These are phyloP conservation scores for Lophius americanus DNA, from an alignment of 2,797 vertebrate species.

Conservation along the genomic window DNA sequence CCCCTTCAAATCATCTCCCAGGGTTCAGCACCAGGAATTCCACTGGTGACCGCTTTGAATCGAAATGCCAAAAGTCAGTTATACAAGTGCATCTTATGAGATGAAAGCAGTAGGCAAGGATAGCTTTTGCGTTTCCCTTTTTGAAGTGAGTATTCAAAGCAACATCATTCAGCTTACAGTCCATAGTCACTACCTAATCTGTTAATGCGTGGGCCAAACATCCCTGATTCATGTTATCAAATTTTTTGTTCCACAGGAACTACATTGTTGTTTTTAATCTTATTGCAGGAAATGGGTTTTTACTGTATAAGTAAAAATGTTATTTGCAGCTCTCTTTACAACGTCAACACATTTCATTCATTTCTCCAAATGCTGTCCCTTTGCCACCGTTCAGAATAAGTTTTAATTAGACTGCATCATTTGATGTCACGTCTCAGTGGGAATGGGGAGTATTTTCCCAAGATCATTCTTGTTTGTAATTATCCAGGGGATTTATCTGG, in stretches of 20 bases:
- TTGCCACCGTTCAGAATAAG: slow-evolving; percentile 41
- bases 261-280: too few relatives aligned
- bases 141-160: too few relatives aligned
- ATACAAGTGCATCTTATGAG: slow-evolving; percentile 21
- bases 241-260: too few relatives aligned
- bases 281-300: not conserved
- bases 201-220: too few relatives aligned
- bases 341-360: slow-evolving; percentile 35
- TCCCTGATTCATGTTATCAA: too few relatives aligned
- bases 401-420: slow-evolving; percentile 74
- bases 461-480: slow-evolving; percentile 79
- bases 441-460: slow-evolving; percentile 75
- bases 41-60: slow-evolving; percentile 27
- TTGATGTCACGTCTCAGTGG: slow-evolving; percentile 73
- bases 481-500: slow-evolving; percentile 78
- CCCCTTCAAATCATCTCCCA: not conserved
- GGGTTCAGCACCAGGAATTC: slow-evolving; percentile 7
- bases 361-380: slow-evolving; percentile 34
- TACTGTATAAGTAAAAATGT: not conserved
- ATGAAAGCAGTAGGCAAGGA: slow-evolving; percentile 26
- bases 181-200: too few relatives aligned
- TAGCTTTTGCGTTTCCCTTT: not conserved
- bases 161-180: too few relatives aligned
- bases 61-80: slow-evolving; percentile 24
- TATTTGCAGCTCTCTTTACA: not conserved